A percentile compares a stretch with the other conserved stretches of the same genome.
Conservation (phyloP, 2,888 invertebrate genomes). For the Linhomoeus sp. region DNA sequence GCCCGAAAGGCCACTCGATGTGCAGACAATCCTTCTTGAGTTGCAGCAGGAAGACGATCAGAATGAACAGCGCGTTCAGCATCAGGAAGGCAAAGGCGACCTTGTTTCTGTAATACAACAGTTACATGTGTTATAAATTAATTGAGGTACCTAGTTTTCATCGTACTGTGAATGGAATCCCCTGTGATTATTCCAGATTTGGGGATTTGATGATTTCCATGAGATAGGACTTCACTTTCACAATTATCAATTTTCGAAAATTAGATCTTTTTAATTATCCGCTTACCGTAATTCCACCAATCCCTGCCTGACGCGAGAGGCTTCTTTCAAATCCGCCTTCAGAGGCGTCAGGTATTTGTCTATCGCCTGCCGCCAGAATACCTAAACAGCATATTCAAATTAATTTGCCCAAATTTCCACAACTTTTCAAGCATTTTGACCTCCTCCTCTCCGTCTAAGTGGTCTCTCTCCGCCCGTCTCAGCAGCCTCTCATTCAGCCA, state of each 20-base stretch:
- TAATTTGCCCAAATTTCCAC: no score
- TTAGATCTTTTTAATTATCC: no score
- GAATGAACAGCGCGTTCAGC: slow-evolving; percentile 93
- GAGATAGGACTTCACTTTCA: no score
- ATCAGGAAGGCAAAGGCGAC: slow-evolving; percentile 84
- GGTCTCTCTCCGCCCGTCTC: slow-evolving; percentile 71
- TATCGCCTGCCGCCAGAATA: slow-evolving; percentile 83
- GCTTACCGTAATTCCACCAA: slow-evolving; percentile 60
- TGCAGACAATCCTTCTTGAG: slow-evolving; percentile 89
- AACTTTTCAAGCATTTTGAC: no score
- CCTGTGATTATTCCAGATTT: not conserved
- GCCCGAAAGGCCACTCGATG: slow-evolving; percentile 67
- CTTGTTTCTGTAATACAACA: not conserved
- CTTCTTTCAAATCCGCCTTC: slow-evolving; percentile 51
- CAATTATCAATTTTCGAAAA: no score
- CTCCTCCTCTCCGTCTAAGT: slow-evolving; percentile 55
- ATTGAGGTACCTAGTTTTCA: not conserved
- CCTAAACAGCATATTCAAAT: not conserved
- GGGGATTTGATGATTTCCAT: slow-evolving; percentile 56
- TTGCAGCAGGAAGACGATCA: slow-evolving; percentile 93
- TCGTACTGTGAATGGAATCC: not conserved
- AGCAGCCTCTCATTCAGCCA: slow-evolving; percentile 80
- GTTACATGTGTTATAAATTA: not conserved
- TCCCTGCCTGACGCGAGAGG: slow-evolving; percentile 35
- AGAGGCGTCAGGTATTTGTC: slow-evolving; percentile 84